Percentiles rank a stretch among this genome's conserved stretches.
Evolutionary conservation across 2,113 vertebrate species (phyloP).

Genomic region (Platycercus adscitus): DNA sequence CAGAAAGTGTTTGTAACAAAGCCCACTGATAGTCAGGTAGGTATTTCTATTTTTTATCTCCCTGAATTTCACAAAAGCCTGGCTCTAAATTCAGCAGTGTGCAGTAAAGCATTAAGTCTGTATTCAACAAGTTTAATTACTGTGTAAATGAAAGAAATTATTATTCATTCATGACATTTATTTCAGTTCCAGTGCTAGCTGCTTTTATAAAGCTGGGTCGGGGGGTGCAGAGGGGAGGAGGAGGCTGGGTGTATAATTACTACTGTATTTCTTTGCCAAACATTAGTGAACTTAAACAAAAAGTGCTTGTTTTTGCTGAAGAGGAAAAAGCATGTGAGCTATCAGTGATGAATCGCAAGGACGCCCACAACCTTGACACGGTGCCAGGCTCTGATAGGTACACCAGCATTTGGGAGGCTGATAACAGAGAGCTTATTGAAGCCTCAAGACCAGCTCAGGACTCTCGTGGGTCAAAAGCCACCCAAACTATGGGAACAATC

Average conservation of each 20-base stretch:
- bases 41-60: slow-evolving; percentile 47
- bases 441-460: slow-evolving; percentile 38
- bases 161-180: slow-evolving; percentile 80
- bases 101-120: slow-evolving; percentile 70
- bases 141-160: slow-evolving; percentile 79
- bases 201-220: slow-evolving; percentile 60
- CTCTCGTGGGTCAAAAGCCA: slow-evolving; percentile 66
- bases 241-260: slow-evolving; percentile 72
- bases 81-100: slow-evolving; percentile 65
- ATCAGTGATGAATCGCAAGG: slow-evolving; percentile 66
- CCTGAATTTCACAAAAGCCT: slow-evolving; percentile 64
- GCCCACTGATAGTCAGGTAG: slow-evolving; percentile 32
- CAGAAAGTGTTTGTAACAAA: neutral
- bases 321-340: slow-evolving; percentile 76
- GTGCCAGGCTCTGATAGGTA: slow-evolving; percentile 68
- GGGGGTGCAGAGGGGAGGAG: neutral
- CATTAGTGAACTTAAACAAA: slow-evolving; percentile 81
- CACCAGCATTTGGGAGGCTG: slow-evolving; percentile 34
- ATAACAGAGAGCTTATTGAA: slow-evolving; percentile 80
- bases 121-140: slow-evolving; percentile 79
- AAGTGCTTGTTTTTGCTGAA: slow-evolving; percentile 76
- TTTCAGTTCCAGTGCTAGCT: slow-evolving; percentile 63
- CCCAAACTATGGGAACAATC: slow-evolving; percentile 78
- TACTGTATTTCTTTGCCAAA: slow-evolving; percentile 77
- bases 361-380: slow-evolving; percentile 67